phyloP scores from a whole-genome alignment of 2,797 vertebrate genomes.

The Xiphophorus birchmanni region DNA sequence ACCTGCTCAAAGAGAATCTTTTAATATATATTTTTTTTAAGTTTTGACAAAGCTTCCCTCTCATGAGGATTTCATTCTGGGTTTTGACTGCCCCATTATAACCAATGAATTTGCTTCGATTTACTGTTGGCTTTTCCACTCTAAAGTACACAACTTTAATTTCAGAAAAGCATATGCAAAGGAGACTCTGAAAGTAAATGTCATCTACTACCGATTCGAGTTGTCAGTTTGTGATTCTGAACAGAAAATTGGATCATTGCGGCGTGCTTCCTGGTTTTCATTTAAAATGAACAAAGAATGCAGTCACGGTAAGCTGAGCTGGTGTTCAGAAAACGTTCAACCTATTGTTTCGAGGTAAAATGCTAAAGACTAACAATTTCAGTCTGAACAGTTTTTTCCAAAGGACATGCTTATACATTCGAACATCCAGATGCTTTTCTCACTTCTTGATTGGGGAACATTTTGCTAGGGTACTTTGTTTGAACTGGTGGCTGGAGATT shows the following conservation, averaged over 20 bases:
- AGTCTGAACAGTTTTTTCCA: slow-evolving; percentile 9
- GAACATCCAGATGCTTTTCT: slow-evolving; percentile 32
- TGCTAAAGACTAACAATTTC: slow-evolving; percentile 32
- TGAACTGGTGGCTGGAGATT: slow-evolving; percentile 32
- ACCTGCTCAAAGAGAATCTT: background rate
- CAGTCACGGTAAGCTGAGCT: slow-evolving; percentile 40
- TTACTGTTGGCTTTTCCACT: background rate
- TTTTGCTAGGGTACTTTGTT: slow-evolving; percentile 31
- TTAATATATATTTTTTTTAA: background rate
- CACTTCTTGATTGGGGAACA: slow-evolving; percentile 16
- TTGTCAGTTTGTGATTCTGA: background rate
- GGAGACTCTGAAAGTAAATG: background rate
- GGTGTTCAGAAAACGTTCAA: slow-evolving; percentile 22
- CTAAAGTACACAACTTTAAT: background rate
- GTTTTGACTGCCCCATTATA: background rate
- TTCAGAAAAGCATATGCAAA: background rate
- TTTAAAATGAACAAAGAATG: slow-evolving; percentile 23
- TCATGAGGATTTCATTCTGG: background rate
- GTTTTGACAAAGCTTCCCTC: background rate
- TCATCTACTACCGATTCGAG: background rate
- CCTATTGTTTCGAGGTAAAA: slow-evolving; percentile 14
- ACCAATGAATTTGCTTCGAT: background rate
- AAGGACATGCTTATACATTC: slow-evolving; percentile 42
- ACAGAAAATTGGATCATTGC: background rate
- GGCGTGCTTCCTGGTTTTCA: slow-evolving; percentile 27